Evolutionary conservation across 2,113 vertebrate genomes (phyloP), one percentile per base, ranked within the genome.

Genomic region (Calidris pugnax): DNA sequence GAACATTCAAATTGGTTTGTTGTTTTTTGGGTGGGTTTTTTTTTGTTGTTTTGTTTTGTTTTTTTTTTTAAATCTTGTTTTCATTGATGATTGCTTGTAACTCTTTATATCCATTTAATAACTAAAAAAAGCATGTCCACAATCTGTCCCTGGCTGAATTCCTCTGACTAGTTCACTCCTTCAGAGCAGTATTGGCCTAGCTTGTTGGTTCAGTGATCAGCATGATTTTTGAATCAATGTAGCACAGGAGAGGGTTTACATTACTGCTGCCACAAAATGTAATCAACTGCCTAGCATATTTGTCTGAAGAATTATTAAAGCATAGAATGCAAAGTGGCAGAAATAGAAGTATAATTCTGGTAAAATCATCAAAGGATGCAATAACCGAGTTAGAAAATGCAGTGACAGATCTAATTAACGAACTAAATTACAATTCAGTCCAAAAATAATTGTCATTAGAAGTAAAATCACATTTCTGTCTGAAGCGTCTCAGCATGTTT

Each of bases 261-360:
- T 84, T 95, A 87, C 68, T 39, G 75, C 78, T 83, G 80, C 89
- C 84, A 94, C 87, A 56, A 95, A 96, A 92, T 77, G 88, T 76
- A 87, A 95, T 93, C 77, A 94, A 87, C 55, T 57, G 45, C 76
- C 89, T 83, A 79, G 73, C 33, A 7, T 39, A 93, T 89, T 88
- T 79, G 91, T 94, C 94, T 96, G 87, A 96, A 94, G 95, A 96
- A 94, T 97, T 95, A 96, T 97, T 93, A 96, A 95, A 73, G 85
- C 90, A 57, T 48, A 78, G 85, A 90, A 93, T 73, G 68, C 81
- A 88, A 72, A 96, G 92, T 75, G n/a, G 87, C 75, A 89, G 78
- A 92, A 95, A 93, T 93, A 95, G 92, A 80, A 90, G 76, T 48
- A 75, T 79, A 85, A 83, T 92, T 95, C 96, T 89, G 53, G 87